Percentiles rank a stretch among this genome's conserved stretches.
Conservation (phyloP, 2,888 invertebrate genomes). For the Limnephilus lunatus region DNA sequence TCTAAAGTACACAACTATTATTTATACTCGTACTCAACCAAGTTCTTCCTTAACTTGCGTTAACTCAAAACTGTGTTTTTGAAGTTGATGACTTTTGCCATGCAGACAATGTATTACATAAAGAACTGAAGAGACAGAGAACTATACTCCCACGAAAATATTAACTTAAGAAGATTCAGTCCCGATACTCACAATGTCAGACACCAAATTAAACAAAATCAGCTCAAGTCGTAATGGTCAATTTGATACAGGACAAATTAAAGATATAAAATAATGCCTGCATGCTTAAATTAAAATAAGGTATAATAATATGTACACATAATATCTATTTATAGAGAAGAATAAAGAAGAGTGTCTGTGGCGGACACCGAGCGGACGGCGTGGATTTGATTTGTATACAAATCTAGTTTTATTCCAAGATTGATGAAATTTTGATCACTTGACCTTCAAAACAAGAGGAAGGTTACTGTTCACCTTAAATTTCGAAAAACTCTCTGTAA, state of each 20-base stretch:
- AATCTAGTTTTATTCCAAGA: no score
- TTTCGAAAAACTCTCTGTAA: no score
- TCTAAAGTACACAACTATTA: no score
- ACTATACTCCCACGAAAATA: background rate
- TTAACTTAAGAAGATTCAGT: background rate
- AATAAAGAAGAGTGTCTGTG: no score
- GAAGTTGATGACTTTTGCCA: background rate
- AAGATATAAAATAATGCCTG: background rate
- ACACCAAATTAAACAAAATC: background rate
- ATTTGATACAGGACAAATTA: background rate
- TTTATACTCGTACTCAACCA: background rate
- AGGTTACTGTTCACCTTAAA: no score
- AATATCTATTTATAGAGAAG: no score
- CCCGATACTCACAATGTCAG: background rate
- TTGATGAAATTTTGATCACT: no score
- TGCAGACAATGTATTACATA: background rate
- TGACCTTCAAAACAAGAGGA: no score
- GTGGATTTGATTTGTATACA: no score
- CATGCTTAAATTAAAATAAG: background rate
- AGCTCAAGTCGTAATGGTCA: background rate
- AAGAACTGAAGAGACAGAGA: background rate
- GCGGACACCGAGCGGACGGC: no score
- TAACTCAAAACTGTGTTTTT: background rate
- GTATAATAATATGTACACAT: background rate
- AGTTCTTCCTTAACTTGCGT: background rate